Conservation (phyloP, 53 echinoderm and acorn worm species). For the Hippasteria phrygiana region DNA sequence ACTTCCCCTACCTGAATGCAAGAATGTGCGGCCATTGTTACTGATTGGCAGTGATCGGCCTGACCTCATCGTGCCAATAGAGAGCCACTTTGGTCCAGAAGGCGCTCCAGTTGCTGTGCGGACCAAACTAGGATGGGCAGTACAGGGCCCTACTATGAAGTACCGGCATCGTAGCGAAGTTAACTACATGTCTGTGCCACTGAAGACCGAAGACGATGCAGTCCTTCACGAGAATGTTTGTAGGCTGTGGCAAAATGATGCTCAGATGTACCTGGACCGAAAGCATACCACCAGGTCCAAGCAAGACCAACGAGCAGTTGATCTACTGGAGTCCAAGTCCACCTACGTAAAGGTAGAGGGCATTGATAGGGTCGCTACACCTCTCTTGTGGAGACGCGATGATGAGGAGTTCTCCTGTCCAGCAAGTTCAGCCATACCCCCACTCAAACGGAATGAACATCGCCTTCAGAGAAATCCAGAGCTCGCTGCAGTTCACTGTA, state of each 20-base stretch:
- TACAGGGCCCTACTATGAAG: conserved; percentile 8
- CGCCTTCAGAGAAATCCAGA: conserved; percentile 1
- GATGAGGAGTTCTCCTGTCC: background rate
- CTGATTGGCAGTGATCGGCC: conserved; percentile 39
- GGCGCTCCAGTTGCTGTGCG: conserved; percentile 32
- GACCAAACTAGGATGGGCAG: conserved; percentile 42
- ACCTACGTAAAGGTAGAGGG: background rate
- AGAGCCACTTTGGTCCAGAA: conserved; percentile 36
- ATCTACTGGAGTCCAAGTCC: background rate
- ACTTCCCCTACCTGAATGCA: conserved; percentile 5
- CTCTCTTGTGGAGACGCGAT: background rate
- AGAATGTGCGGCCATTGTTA: conserved; percentile 5
- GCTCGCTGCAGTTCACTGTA: background rate
- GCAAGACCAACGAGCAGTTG: no score
- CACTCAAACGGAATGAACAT: conserved; percentile 3
- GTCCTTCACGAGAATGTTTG: conserved; percentile 19
- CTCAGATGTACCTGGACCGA: conserved; percentile 7
- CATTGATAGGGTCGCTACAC: background rate
- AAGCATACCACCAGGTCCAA: background rate
- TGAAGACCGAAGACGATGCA: background rate
- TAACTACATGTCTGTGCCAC: background rate
- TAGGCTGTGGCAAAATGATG: conserved; percentile 12
- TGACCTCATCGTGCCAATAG: conserved; percentile 19
- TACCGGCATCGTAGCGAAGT: background rate
- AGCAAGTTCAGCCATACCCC: no score